Conservation (phyloP, 2,113 vertebrate species). For the Quiscalus mexicanus region DNA sequence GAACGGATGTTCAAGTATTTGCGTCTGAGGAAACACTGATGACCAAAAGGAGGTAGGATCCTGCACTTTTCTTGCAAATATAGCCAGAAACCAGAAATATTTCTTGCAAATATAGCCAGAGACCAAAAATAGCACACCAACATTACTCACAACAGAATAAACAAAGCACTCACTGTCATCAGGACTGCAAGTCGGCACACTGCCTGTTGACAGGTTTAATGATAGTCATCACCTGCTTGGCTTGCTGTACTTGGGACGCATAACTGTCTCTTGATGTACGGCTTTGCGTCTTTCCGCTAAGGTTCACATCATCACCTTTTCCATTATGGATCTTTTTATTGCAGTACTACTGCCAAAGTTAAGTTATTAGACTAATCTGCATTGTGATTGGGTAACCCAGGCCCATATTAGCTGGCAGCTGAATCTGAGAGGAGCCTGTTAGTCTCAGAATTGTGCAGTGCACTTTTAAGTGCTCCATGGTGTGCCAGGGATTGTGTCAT, state of each 20-base stretch:
- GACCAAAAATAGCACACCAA: not conserved
- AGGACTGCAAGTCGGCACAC: not conserved
- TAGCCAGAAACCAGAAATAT: not conserved
- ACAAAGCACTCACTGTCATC: not conserved
- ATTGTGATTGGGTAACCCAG: not conserved
- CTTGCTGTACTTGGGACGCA: not conserved
- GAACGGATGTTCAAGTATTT: conserved; percentile 37
- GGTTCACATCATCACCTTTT: not conserved
- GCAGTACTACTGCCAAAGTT: conserved; percentile 19
- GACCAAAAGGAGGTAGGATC: conserved; percentile 52
- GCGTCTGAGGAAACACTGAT: conserved; percentile 38
- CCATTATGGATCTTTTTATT: not conserved
- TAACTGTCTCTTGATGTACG: not conserved
- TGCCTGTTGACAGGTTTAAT: conserved; percentile 8
- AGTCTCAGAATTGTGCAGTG: not conserved
- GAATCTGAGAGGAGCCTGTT: not conserved
- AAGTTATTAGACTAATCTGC: conserved; percentile 5
- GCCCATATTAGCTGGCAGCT: not conserved
- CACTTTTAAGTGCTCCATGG: not conserved
- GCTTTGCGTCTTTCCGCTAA: not conserved
- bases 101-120: conserved; percentile 21
- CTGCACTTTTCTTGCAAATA: conserved; percentile 34
- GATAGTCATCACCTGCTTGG: not conserved
- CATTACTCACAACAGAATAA: not conserved
- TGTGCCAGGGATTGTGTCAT: not conserved